Conservation (phyloP, 2,113 vertebrate species). For the Chelonoidis abingdonii region DNA sequence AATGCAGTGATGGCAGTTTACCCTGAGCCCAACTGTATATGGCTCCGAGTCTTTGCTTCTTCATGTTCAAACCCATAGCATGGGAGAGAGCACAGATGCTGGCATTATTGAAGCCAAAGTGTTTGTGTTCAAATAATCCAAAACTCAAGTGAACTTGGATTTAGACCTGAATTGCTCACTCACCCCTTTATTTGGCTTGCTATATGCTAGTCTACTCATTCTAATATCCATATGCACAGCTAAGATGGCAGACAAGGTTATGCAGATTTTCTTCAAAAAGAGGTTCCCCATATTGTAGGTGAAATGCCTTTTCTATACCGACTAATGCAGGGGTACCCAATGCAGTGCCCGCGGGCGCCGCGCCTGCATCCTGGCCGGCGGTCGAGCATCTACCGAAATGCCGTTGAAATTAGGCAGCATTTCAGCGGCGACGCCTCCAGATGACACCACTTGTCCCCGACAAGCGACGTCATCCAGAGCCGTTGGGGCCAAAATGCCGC, state of each 20-base stretch:
- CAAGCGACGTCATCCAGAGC: no score
- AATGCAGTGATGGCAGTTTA: background rate
- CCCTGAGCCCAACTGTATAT: background rate
- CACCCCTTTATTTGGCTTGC: background rate
- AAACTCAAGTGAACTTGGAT: background rate
- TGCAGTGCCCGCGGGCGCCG: no score
- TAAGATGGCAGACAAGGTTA: background rate
- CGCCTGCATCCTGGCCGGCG: no score
- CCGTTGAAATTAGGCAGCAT: no score
- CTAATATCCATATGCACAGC: background rate
- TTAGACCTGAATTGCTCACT: constrained; percentile 30
- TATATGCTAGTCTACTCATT: background rate
- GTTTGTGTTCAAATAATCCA: background rate
- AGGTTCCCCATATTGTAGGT: accelerated
- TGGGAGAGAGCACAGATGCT: background rate
- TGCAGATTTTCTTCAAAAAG: background rate
- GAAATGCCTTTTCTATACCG: background rate
- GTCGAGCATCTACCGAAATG: no score
- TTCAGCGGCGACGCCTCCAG: no score
- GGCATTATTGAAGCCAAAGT: background rate
- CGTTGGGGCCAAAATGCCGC: no score
- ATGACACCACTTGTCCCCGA: no score
- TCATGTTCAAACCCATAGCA: background rate
- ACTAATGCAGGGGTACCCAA: background rate
- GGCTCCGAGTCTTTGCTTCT: background rate